Evolutionary conservation across 2,888 invertebrate genomes (phyloP).

Genomic region (Chaetogeoica ovagalla): DNA sequence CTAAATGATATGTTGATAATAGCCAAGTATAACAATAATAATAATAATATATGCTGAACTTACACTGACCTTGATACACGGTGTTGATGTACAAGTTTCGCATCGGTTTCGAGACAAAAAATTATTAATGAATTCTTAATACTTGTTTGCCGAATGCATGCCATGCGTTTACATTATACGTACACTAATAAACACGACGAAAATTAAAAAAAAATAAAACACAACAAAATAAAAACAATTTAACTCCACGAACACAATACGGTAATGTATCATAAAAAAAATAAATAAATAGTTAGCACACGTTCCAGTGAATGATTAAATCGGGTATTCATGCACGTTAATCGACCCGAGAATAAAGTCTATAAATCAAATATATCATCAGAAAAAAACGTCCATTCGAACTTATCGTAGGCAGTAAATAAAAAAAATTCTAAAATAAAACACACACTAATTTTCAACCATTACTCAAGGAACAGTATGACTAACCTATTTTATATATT

Average conservation of each 20-base stretch:
- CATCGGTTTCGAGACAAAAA: conserved; percentile 1
- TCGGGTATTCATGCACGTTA: conserved; percentile 20
- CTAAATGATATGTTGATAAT: no score
- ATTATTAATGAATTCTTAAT: not conserved
- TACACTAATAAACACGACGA: conserved; percentile 17
- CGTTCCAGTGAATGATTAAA: not conserved
- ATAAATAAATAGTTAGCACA: conserved; percentile 11
- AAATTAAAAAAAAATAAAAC: not conserved
- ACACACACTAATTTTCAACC: not conserved
- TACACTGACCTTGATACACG: conserved; percentile 30
- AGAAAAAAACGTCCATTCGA: not conserved
- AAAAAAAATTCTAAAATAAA: conserved; percentile 18
- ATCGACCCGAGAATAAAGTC: not conserved
- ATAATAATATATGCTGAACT: not conserved
- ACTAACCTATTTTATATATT: not conserved
- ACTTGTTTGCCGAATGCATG: conserved; percentile 15
- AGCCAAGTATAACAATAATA: not conserved
- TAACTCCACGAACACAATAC: not conserved
- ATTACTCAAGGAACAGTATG: no score
- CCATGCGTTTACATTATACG: conserved; percentile 18
- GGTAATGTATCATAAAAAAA: not conserved
- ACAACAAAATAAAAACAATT: not conserved
- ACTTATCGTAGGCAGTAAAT: conserved; percentile 22
- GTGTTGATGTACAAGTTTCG: conserved; percentile 3
- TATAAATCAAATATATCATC: conserved; percentile 21